Evolutionary conservation across 2,797 vertebrate species (phyloP), one percentile per base, ranked within the genome.

Genomic region (Malurus splendens): DNA sequence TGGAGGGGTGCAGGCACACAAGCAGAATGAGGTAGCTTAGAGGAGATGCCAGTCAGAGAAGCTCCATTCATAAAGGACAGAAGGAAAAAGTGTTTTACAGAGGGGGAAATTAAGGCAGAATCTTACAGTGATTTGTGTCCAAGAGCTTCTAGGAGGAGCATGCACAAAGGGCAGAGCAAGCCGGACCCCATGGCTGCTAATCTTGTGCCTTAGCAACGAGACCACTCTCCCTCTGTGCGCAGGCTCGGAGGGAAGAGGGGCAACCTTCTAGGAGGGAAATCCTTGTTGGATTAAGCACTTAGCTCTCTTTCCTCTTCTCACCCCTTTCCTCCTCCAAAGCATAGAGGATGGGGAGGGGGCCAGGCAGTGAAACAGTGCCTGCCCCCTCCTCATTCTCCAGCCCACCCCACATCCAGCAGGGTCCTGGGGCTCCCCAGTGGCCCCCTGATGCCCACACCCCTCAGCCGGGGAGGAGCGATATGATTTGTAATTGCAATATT

Each of bases 401-500:
- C 82, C 81, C 73, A 51, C 38, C 64, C 80, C 75, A 79, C 23
- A 20, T 54, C 90, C 92, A 89, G 90, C 81, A 66, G 71, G 86
- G 68, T 33, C 12, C 70, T 14, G 33, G 84, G 80, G 84, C 82
- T 90, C 42, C 61, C 65, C 85, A 75, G 72, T 5, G 0, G 85
- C 36, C 76, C 65, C 65, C 10, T 0, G 90, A 52, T 59, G 79
- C 83, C 80, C 0, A 0, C 5, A 1, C 86, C 78, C 64, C 59
- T 87, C 59, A 9, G 96, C 91, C 55, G 0, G 80, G 93, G 91
- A 96, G 94, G 93, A 95, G 94, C 91, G 92, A 39, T 66, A 93
- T 91, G 94, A 96, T 97, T 97, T 97, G 96, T 97, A 97, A 97
- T 97, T 97, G 96, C 96, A 95, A 96, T 95, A 96, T 97, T 97